Conservation (phyloP, 2,113 vertebrate species). For the Vombatus ursinus region DNA sequence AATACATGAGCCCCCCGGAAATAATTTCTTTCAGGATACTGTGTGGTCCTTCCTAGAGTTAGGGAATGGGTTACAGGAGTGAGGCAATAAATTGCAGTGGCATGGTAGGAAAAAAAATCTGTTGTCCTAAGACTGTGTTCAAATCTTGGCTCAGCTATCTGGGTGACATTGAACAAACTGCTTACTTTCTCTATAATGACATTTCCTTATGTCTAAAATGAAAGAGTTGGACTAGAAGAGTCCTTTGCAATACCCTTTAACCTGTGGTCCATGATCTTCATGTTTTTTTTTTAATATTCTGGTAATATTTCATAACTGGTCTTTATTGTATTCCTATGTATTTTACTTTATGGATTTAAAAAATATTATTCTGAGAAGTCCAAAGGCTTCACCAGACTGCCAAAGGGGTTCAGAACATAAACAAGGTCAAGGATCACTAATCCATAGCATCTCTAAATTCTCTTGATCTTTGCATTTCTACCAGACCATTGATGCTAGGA, state of each 20-base stretch:
- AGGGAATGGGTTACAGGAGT: background rate
- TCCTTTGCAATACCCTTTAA: background rate
- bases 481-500: background rate
- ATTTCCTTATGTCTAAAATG: background rate
- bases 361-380: background rate
- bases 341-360: background rate
- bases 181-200: background rate
- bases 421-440: background rate
- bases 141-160: background rate
- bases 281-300: background rate
- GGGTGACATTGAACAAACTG: background rate
- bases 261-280: background rate
- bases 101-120: background rate
- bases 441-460: background rate
- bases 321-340: background rate
- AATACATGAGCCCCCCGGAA: constrained; percentile 1
- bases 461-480: background rate
- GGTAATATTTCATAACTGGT: background rate
- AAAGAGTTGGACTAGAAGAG: background rate
- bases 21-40: background rate
- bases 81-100: background rate
- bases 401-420: background rate
- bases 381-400: background rate
- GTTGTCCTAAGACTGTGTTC: too few relatives aligned
- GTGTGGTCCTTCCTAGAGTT: background rate